Base-by-base conservation (phyloP, 2,888 invertebrate genomes). In the Eurois occulta region DNA sequence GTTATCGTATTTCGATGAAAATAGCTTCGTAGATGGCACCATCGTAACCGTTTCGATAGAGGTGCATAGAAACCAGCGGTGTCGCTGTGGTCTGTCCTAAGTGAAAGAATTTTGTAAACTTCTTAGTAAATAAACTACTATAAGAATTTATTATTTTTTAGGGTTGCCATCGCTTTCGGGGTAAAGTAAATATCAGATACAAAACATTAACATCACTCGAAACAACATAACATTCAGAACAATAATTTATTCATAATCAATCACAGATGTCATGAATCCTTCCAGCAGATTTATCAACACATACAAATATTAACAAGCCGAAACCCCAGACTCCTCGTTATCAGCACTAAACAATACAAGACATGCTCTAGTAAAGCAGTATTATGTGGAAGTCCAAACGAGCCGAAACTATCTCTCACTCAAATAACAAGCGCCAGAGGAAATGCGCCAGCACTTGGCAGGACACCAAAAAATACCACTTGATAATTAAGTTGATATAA, bases 401-500 rank as follows among this genome's bases (percentile, higher is more conserved):
- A 67, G 84, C 60, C 67, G 73, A 67, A 58, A 78, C 78, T 16
- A 78, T 85, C 64, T 72, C 85, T 84, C 84, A 85, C 81, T 83
- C 84, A 79, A 77, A 81, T 77, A 81, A 85, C 68, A 79, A 83
- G 71, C 60, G 69, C 72, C 28, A 48, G 48, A 79, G 78, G 84
- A 81, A 87, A 84, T 79, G 81, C 75, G 67, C 69, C 74, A 66
- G 62, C 52, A 79, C 77, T 86, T 86, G 86, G 86, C 86, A 86
- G 74, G 32, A 78, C 78, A 86, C 87, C 87, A 86, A 87, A 84
- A 85, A 85, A 85, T 84, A 86, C 81, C 75, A 86, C 86, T 87
- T 87, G 83, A 87, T 86, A 86, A 83, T 87, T 74, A 78, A 81
- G 75, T 86, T 77, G 83, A 85, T 79, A 85, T 86, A 87, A 86